Base-by-base conservation (phyloP, 2,888 invertebrate genomes). In the Rotaria sp. region DNA sequence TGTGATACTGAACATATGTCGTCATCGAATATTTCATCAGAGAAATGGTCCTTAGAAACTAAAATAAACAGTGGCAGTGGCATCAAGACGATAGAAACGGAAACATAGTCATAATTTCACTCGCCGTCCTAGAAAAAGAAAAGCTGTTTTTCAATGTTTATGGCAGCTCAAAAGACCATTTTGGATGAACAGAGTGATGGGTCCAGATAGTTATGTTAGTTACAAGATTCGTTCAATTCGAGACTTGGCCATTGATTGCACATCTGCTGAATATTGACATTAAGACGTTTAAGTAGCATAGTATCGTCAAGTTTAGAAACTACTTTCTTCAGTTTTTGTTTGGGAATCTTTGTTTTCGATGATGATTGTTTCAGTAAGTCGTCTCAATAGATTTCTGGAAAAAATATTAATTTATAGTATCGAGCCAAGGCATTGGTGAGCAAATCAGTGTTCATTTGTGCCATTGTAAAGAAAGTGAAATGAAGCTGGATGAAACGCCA, bases 181-280 rank as follows among this genome's bases (percentile, higher is more conserved):
- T 45, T 11, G 11, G 45, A 45, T 45, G 45, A 45, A 11, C 11
- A 11, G 11, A 5, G 5, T 45, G 11, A 5, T 45, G 11, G 45
- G 11, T 8, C 7, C 11, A 5, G 5, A 45, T 45, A 8, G 5
- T 5, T 8, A 45, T 45, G 11, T 11, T 11, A 48, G 13, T 50
- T 85, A 87, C 95, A 95, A 88, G 93, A 93, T 91, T 96, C 96
- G 89, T 94, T 93, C 94, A 95, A 95, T 84, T 92, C 90, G 57
- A 94, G 91, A 87, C 93, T 91, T 0, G 95, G 95, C 89, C 93
- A 92, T 0, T 92, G 91, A 89, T 94, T 93, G 90, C 95, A 96
- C 0, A 92, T 91, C 13, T 92, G 90, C 41, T 90, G 91, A 85
- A 95, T 90, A 55, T 93, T 90, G 0, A 95, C 92, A 50, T 55